Evolutionary conservation across 1,140 invertebrate species (phyloP), one percentile per base, ranked within the genome.

Genomic region (Megathymus violae): DNA sequence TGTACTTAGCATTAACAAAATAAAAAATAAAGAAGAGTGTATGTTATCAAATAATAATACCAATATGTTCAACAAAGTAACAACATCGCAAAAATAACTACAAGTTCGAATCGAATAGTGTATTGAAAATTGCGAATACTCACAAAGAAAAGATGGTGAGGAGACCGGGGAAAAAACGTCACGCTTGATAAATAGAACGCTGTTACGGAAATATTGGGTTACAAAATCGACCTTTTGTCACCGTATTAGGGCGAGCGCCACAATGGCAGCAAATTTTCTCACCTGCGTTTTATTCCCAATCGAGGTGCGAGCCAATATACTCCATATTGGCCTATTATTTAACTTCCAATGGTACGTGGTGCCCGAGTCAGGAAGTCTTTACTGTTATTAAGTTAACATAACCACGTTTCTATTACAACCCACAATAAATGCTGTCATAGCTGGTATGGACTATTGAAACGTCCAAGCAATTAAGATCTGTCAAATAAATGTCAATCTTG

Each of bases 221-320:
- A 76, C 76, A 75, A 78, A 74, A 60, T 71, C 38, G 71, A 67
- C 71, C 71, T 68, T 73, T 78, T 78, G 71, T 78, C 69, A 51
- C 43, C 48, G 63, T 69, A 66, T 70, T 73, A 71, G 62, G 43
- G 52, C 38, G 60, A 61, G 64, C 52, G 56, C 41, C 56, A 69
- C 63, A 69, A 78, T 74, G 54, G 67, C 19, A 46, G 62, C 67
- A 62, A 72, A 75, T 74, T 77, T 69, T 59, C 61, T 62, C 70
- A 79, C 71, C 76, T 76, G 64, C 43, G n/a, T 27, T 52, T 48
- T 62, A 56, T 51, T 48, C 40, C 40, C 27, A 62, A 52, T 65
- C 44, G 50, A 64, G 75, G 74, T 71, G 60, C 56, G 40, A 64
- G 62, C 61, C 34, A 11, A 11, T 36, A 11, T 36, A 36, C 10